These are phyloP conservation scores for Brenthis ino DNA, from an alignment of 2,888 invertebrate species.

Conservation along the genomic window DNA sequence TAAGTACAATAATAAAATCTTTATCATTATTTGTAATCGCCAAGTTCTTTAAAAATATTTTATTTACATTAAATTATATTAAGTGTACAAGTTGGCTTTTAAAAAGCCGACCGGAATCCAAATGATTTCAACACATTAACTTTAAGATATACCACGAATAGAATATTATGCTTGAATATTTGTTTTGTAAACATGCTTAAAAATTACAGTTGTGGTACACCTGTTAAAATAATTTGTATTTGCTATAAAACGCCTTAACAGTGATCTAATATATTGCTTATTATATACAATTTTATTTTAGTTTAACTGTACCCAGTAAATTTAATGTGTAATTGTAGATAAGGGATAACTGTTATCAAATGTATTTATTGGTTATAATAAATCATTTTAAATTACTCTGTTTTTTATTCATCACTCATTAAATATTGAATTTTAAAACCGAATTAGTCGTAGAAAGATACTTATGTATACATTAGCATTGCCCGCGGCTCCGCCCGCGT, in stretches of 20 bases:
- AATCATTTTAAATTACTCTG: constrained; percentile 60
- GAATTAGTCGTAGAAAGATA: too few species aligned
- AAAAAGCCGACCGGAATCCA: constrained; percentile 30
- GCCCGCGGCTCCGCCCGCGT: too few species aligned
- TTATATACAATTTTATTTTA: constrained; percentile 41
- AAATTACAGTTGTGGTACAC: constrained; percentile 23
- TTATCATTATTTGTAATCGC: not conserved
- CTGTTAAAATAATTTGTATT: constrained; percentile 6
- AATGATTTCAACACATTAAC: constrained; percentile 26
- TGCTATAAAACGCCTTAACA: constrained; percentile 54
- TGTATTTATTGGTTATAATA: constrained; percentile 81
- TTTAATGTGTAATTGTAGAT: constrained; percentile 52
- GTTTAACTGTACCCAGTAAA: constrained; percentile 51
- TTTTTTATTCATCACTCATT: not conserved
- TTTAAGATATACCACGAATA: constrained; percentile 22
- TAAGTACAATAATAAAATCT: constrained; percentile 32
- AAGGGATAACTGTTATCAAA: constrained; percentile 77
- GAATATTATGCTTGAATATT: constrained; percentile 1
- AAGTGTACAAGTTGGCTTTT: constrained; percentile 27
- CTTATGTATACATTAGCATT: too few species aligned
- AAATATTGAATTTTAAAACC: too few species aligned
- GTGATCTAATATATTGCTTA: constrained; percentile 50
- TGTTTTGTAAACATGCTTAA: constrained; percentile 12
- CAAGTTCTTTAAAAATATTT: not conserved
- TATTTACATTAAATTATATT: constrained; percentile 3